Evolutionary conservation across 2,797 vertebrate species (phyloP).

Genomic region (Peromyscus attwateri): DNA sequence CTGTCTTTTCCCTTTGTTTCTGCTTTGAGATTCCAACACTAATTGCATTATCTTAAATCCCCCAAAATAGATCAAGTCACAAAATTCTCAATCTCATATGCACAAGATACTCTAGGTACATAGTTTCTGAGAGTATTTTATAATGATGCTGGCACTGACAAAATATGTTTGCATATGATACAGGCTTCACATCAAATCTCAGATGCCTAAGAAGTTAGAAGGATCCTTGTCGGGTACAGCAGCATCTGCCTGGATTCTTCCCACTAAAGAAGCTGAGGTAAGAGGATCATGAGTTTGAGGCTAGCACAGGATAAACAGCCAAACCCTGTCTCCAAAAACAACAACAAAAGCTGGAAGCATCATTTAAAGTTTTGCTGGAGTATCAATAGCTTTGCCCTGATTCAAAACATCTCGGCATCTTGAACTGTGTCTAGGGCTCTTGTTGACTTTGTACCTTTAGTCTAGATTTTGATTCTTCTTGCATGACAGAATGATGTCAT

Average conservation of each 20-base stretch:
- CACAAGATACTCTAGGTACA: neutral
- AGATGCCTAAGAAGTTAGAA: neutral
- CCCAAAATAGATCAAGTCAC: neutral
- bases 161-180: neutral
- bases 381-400: neutral
- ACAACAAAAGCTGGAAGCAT: neutral
- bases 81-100: slow-evolving; percentile 15
- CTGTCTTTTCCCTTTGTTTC: neutral
- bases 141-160: neutral
- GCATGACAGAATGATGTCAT: neutral
- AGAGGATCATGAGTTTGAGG: neutral
- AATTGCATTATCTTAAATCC: slow-evolving; percentile 8
- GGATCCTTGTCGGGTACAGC: neutral
- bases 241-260: neutral
- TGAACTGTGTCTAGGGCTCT: neutral
- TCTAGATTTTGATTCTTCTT: slow-evolving; percentile 1
- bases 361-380: neutral
- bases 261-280: neutral
- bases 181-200: neutral
- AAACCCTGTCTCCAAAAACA: neutral
- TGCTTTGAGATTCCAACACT: slow-evolving; percentile 15
- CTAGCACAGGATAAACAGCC: neutral
- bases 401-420: neutral
- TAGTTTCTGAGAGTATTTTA: neutral
- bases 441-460: neutral